phyloP scores from a whole-genome alignment of 2,888 invertebrate species.

The Falcaria lacertinaria region DNA sequence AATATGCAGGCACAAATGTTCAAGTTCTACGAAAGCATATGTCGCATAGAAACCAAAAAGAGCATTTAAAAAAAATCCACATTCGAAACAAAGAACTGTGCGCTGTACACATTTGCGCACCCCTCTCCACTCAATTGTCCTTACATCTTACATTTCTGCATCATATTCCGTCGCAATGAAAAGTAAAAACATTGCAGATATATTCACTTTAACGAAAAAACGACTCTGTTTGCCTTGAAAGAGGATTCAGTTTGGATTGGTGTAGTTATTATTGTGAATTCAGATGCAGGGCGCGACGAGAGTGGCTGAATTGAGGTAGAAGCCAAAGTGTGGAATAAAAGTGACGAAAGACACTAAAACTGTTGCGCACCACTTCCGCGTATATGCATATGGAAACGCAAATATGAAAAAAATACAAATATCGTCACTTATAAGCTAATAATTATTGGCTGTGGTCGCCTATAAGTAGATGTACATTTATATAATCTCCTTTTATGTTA shows the following conservation, averaged over 20 bases:
- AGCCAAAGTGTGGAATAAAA: constrained; percentile 75
- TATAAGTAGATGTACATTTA: too few species aligned
- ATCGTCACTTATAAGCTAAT: too few species aligned
- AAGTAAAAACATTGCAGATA: constrained; percentile 70
- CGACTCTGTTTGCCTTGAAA: constrained; percentile 5
- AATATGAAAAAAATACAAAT: too few species aligned
- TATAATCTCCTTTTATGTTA: too few species aligned
- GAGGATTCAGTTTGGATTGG: constrained; percentile 24
- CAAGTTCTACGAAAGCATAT: neutral
- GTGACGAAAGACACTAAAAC: constrained; percentile 52
- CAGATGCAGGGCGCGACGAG: constrained; percentile 65
- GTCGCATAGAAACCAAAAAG: constrained; percentile 31
- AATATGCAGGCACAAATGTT: too few species aligned
- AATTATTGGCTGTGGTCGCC: too few species aligned
- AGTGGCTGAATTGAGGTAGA: constrained; percentile 73
- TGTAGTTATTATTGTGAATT: constrained; percentile 45
- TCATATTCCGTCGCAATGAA: constrained; percentile 75
- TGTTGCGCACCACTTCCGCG: neutral
- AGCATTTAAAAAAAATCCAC: constrained; percentile 41
- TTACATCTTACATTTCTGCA: constrained; percentile 76
- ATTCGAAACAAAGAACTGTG: constrained; percentile 46
- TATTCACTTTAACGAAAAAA: constrained; percentile 8
- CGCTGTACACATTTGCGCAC: constrained; percentile 56
- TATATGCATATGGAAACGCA: too few species aligned
- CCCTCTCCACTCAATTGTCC: constrained; percentile 68